phyloP scores from a whole-genome alignment of 2,113 vertebrate genomes.

The Paedocypris sp. region DNA sequence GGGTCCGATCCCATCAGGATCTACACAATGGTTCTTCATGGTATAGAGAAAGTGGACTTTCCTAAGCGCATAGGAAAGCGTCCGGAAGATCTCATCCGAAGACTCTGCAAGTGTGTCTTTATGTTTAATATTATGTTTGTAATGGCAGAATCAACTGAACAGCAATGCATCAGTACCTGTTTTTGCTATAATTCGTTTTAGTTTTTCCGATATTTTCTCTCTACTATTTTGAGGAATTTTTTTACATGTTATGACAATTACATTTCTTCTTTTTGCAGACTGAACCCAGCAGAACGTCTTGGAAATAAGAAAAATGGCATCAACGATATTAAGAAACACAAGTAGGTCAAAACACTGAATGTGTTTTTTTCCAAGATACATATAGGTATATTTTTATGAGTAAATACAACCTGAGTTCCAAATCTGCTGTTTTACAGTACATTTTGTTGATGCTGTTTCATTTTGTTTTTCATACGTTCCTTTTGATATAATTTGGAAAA shows the following conservation, averaged over 20 bases:
- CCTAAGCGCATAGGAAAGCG: conserved; percentile 58
- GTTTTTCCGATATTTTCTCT: no score
- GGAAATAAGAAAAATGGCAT: conserved; percentile 65
- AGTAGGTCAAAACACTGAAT: conserved; percentile 34
- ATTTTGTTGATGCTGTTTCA: no score
- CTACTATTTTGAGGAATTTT: no score
- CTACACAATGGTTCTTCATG: conserved; percentile 64
- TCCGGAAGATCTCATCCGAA: conserved; percentile 62
- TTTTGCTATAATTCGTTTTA: no score
- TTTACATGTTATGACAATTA: no score
- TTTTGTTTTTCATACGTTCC: no score
- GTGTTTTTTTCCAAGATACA: no score
- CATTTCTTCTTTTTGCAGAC: conserved; percentile 31
- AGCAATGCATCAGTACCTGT: background rate
- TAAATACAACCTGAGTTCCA: no score
- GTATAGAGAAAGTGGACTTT: conserved; percentile 65
- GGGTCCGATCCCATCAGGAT: conserved; percentile 64
- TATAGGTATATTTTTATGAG: no score
- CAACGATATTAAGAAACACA: conserved; percentile 60
- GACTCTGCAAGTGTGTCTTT: conserved; percentile 56
- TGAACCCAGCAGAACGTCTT: conserved; percentile 62
- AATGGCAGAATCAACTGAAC: background rate
- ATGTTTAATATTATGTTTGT: background rate
- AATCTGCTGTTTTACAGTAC: no score
- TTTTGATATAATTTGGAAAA: no score